Evolutionary conservation across 2,797 vertebrate species (phyloP).

Genomic region (Poeciliopsis presidionis): DNA sequence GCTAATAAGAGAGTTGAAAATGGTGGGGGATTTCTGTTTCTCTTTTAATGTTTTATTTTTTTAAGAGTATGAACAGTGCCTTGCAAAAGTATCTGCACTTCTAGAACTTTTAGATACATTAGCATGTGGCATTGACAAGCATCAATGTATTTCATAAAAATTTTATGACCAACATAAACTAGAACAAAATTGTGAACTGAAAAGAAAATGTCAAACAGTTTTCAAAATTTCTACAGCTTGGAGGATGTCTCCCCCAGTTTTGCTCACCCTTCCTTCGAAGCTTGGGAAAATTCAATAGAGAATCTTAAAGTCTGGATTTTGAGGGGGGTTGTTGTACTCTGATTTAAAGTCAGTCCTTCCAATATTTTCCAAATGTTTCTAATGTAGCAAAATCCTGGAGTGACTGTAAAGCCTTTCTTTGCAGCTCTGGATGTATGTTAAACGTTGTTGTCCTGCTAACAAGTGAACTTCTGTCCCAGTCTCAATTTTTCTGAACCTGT

Average conservation of each 20-base stretch:
- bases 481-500: too few species aligned
- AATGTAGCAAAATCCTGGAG: too few species aligned
- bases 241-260: not conserved
- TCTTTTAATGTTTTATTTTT: not conserved
- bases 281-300: not conserved
- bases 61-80: not conserved
- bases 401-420: not conserved
- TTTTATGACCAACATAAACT: not conserved
- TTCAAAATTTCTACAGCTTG: not conserved
- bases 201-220: not conserved
- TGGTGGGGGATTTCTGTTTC: not conserved
- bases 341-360: not conserved
- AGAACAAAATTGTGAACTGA: not conserved
- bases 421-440: too few species aligned
- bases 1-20: constrained; percentile 1
- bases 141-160: not conserved
- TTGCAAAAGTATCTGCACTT: not conserved
- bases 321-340: not conserved
- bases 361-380: too few species aligned
- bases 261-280: not conserved
- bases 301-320: not conserved
- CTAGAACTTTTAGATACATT: not conserved
- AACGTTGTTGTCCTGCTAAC: too few species aligned
- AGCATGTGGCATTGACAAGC: not conserved
- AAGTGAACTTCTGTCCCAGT: too few species aligned